Base-by-base conservation (phyloP, 2,888 invertebrate genomes). In the Pristionchus exspectatus region DNA sequence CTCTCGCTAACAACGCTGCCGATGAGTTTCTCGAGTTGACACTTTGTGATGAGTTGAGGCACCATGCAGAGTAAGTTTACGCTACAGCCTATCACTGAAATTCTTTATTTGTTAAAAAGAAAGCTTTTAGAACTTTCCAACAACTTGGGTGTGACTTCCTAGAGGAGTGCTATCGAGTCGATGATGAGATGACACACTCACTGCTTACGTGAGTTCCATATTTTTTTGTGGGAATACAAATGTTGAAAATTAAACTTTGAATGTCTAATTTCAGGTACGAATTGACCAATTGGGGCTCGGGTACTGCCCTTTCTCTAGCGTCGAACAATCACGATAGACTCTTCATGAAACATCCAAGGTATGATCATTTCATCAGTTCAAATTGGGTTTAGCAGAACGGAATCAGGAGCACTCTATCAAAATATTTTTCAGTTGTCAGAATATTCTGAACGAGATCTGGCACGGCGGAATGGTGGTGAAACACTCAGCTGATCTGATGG, bases 391-490 rank as follows among this genome's bases (percentile, higher is more conserved):
- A 3, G 69, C n/a, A 69, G 7, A 27, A 12, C 24, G 69, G 2
- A 69, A 21, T 12, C 2, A 66, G 18, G 30, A 33, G 5, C 10
- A 12, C 16, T 44, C 21, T 50, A 44, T 33, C 24, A 30, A 30
- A 10, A 16, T 77, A 5, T 66, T 0, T 24, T 94, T 84, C 87
- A 94, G 94, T 98, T 93, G 94, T 84, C 99, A 99, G 96, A 98
- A 98, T 89, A 97, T 99, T 90, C 96, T 99, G 85, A 98, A 98
- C n/a, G 99, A 99, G 96, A 96, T 99, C 88, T 99, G 99, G 99
- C 98, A 99, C 98, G 99, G 99, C 5, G 99, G 98, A 1, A 96
- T 99, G 72, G 96, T 98, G 91, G 98, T 98, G 86, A 96, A 98
- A 92, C 98, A 95, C 91, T 91, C 69, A 30, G 44, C 89, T 2